A percentile compares a stretch with the other conserved stretches of the same genome.
Conservation (phyloP, 2,888 invertebrate genomes). For the Oscheius myriophilus region DNA sequence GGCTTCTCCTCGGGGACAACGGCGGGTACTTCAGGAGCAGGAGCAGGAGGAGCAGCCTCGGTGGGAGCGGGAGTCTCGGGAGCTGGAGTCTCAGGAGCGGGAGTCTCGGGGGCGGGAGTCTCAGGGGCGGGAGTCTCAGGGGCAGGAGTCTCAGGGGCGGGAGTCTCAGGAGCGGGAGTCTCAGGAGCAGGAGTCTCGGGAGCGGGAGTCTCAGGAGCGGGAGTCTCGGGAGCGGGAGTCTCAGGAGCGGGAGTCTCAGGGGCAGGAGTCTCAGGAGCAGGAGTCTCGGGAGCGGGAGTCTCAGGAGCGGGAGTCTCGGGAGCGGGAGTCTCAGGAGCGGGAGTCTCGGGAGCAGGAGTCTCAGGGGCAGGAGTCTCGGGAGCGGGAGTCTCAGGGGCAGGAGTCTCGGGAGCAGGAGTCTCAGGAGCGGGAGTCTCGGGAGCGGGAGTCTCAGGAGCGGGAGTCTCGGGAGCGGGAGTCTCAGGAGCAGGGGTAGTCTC, state of each 20-base stretch:
- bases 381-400: neutral
- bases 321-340: too few species aligned
- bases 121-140: too few species aligned
- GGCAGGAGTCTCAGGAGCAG: neutral
- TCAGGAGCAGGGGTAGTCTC: slow-evolving; percentile 1
- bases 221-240: too few species aligned
- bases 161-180: too few species aligned
- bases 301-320: too few species aligned
- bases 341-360: too few species aligned
- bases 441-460: too few species aligned
- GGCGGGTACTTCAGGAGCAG: neutral
- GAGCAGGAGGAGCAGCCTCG: neutral
- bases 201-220: neutral
- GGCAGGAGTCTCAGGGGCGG: too few species aligned
- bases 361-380: neutral
- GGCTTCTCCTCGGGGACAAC: too few species aligned
- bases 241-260: neutral
- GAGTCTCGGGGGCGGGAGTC: too few species aligned
- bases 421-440: slow-evolving; percentile 10
- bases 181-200: neutral
- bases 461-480: neutral
- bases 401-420: slow-evolving; percentile 24
- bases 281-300: too few species aligned
- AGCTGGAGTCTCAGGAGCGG: neutral
- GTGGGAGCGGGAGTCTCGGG: neutral